Base-by-base conservation (phyloP, 53 echinoderm and acorn worm species). In the Glandiceps talaboti region DNA sequence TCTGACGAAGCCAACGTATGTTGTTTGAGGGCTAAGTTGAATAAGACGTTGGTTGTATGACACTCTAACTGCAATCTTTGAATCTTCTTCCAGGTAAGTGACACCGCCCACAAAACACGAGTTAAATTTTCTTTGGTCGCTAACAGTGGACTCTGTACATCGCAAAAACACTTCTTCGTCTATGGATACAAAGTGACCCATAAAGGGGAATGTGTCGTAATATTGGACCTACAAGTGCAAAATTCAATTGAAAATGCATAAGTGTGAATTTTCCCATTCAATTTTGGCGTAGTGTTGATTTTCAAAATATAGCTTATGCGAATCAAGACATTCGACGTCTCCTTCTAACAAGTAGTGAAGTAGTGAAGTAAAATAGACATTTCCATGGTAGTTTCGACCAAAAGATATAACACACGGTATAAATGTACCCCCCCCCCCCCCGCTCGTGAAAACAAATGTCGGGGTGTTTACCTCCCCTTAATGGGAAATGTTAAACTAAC, bases 81-180 rank as follows among this genome's bases (percentile, higher is more conserved):
- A 78, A 31, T 86, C 33, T 0, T 33, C 32, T 29, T 79, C 33
- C 20, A 86, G 87, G 25, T 76, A 79, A 1, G 76, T 79, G 26
- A 86, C 33, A 20, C 87, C 87, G 1, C 82, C 87, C 33, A 79
- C 72, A 79, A 82, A 83, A 31, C 87, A 82, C 25, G 87, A 77
- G 28, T 79, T 78, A 45, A 82, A 79, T 45, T 30, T 79, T 25
- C 82, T 81, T 14, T 73, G 32, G 0, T 27, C 1, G 30, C 31
- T 27, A 0, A 79, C 79, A 0, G 83, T 77, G 31, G 77, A 31
- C 32, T 79, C 87, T 29, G 82, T 79, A 73, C 87, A 86, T 33
- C 75, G 79, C 73, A 86, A 78, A 1, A 31, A 64, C 29, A 1
- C 25, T 74, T 32, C 27, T 1, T 77, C 87, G 87, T 82, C 79